Evolutionary conservation across 92 coral and sea anemone genomes (phyloP).

Genomic region (Pocillopora meandrina): DNA sequence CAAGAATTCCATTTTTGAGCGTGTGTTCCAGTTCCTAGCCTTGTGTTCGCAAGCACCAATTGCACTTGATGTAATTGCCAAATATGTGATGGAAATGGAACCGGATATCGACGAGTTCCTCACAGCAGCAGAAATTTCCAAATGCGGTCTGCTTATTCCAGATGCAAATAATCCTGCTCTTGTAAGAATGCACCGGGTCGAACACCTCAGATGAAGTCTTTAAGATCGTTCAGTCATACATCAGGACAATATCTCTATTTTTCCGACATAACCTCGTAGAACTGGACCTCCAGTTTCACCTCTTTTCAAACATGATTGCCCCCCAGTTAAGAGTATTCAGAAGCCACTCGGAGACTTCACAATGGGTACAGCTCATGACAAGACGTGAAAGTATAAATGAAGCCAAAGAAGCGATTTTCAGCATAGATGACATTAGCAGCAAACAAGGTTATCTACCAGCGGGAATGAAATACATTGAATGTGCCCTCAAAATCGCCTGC

Average conservation of each 20-base stretch:
- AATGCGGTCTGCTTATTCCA: constrained; percentile 2
- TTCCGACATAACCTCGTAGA: neutral
- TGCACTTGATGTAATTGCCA: constrained; percentile 13
- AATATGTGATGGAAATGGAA: constrained; percentile 5
- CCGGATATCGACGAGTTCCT: constrained; percentile 17
- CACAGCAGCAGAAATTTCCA: constrained; percentile 19
- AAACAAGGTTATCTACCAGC: neutral
- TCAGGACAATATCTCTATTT: constrained; percentile 1
- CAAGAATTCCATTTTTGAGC: neutral
- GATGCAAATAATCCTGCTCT: neutral
- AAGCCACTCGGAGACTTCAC: neutral
- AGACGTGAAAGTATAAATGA: neutral
- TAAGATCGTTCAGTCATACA: neutral
- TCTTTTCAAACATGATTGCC: constrained; percentile 10
- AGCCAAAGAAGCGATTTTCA: neutral
- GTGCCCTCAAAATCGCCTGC: neutral
- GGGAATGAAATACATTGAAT: neutral
- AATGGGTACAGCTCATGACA: neutral
- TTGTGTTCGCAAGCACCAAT: constrained; percentile 18
- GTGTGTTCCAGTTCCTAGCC: constrained; percentile 1
- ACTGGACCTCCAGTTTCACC: constrained; percentile 13
- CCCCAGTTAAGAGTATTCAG: constrained; percentile 6
- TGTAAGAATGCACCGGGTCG: constrained; percentile 9
- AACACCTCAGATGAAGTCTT: neutral
- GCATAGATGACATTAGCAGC: constrained; percentile 2